These are phyloP conservation scores for Heliangelus exortis DNA, from an alignment of 2,797 vertebrate genomes.

Conservation along the genomic window DNA sequence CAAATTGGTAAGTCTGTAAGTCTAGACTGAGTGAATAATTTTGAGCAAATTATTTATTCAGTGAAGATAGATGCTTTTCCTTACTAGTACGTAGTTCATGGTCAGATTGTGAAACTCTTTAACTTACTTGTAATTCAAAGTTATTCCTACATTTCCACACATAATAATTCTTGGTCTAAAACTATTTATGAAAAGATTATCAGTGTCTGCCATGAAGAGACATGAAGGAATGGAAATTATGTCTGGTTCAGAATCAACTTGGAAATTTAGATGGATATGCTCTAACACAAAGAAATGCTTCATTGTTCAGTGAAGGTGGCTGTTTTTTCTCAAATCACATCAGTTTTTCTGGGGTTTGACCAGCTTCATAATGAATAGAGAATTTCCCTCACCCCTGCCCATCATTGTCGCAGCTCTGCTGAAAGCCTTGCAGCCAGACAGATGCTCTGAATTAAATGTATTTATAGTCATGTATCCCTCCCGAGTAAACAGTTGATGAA, in stretches of 20 bases:
- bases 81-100: conserved; percentile 27
- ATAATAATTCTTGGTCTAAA: conserved; percentile 64
- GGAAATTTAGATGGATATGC: conserved; percentile 51
- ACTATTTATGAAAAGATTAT: conserved; percentile 65
- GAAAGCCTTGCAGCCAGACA: conserved; percentile 45
- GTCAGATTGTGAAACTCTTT: conserved; percentile 42
- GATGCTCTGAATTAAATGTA: conserved; percentile 27
- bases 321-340: conserved; percentile 38
- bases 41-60: conserved; percentile 61
- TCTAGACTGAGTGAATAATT: conserved; percentile 37
- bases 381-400: not conserved
- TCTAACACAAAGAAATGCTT: conserved; percentile 32
- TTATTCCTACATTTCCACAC: conserved; percentile 62
- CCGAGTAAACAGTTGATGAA: conserved; percentile 4
- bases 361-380: conserved; percentile 40
- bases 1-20: conserved; percentile 32
- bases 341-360: conserved; percentile 41
- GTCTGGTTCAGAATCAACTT: conserved; percentile 43
- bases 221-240: conserved; percentile 50
- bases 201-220: conserved; percentile 48
- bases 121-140: conserved; percentile 57
- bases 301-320: conserved; percentile 24
- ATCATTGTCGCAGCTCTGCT: conserved; percentile 21
- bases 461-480: not conserved
- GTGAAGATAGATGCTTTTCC: conserved; percentile 58